Evolutionary conservation across 2,113 vertebrate genomes (phyloP).

Genomic region (Leptocoma aspasia): DNA sequence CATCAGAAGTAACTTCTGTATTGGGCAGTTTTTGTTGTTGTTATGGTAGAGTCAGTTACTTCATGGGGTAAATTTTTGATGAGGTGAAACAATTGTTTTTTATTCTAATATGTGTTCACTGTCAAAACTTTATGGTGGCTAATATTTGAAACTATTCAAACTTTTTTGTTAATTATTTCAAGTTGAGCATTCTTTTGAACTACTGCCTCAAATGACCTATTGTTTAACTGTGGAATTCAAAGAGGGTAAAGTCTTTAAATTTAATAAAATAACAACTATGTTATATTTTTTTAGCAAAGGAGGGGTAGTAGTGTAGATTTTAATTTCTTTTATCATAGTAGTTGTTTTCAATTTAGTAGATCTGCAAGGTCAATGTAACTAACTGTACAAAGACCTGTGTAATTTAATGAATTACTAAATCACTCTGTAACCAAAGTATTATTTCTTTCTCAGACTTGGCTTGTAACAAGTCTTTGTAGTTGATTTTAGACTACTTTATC

Average conservation of each 20-base stretch:
- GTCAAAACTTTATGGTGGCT: neutral
- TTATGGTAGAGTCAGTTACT: neutral
- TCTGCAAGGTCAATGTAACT: neutral
- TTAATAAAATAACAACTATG: neutral
- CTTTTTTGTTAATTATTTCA: conserved; percentile 1
- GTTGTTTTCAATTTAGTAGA: neutral
- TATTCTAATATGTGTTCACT: neutral
- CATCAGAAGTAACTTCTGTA: neutral
- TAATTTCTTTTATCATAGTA: neutral
- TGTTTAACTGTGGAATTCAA: neutral
- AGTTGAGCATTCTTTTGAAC: conserved; percentile 7
- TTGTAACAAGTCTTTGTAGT: neutral
- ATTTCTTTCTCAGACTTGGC: neutral
- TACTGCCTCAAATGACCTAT: neutral
- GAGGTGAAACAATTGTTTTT: neutral
- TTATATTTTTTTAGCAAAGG: neutral
- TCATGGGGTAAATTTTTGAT: neutral
- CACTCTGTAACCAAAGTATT: neutral
- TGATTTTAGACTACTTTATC: neutral
- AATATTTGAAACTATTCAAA: neutral
- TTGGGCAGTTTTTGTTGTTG: neutral
- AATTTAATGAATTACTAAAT: neutral
- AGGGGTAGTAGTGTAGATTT: neutral
- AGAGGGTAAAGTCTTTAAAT: neutral
- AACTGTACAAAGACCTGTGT: neutral